Evolutionary conservation across 1,140 invertebrate genomes (phyloP), one percentile per base, ranked within the genome.

Genomic region (Choristoneura fumiferana): DNA sequence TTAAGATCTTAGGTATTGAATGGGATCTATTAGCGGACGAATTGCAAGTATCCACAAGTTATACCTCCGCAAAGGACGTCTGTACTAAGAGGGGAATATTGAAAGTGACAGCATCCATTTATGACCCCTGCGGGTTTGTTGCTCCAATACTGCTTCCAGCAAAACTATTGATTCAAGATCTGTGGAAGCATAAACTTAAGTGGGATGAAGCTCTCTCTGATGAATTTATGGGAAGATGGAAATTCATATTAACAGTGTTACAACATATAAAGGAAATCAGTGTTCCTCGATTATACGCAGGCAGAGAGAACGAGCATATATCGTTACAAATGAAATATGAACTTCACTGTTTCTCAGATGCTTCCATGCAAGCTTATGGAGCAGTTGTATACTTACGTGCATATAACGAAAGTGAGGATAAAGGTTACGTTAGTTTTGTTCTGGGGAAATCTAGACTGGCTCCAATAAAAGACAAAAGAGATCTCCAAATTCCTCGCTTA

Each of bases 1-100:
- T 54, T 12, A 70, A 63, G 8, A 13, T 64, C 5, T 54, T 62
- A 18, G 59, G 57, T 14, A 34, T 66, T 18, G 8, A 15, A 39
- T 62, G 63, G 59, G n/a, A n/a, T n/a, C n/a, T n/a, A n/a, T n/a
- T n/a, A n/a, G n/a, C n/a, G n/a, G 17, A 62, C 14, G 29, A 34
- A 9, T 5, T 4, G 9, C 33, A 34, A 34, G 33, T 9, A 34
- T 34, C 4, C 33, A 5, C 9, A 34, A 34, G 9, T 9, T 34
- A 34, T 5, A 34, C 33, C 33, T 34, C 4, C 4, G 9, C 9
- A 34, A 34, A 34, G 33, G 9, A 34, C 4, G 4, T 34, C 4
- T 34, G 4, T 9, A 52, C 45, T 29, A 52, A 52, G 17, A 52
- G 45, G 45, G 9, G 17, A 15, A n/a, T 52, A 3, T 15, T 52